Percentiles rank a stretch among this genome's conserved stretches.
Conservation (phyloP, 1,140 invertebrate species). For the Macrostomum lignano region DNA sequence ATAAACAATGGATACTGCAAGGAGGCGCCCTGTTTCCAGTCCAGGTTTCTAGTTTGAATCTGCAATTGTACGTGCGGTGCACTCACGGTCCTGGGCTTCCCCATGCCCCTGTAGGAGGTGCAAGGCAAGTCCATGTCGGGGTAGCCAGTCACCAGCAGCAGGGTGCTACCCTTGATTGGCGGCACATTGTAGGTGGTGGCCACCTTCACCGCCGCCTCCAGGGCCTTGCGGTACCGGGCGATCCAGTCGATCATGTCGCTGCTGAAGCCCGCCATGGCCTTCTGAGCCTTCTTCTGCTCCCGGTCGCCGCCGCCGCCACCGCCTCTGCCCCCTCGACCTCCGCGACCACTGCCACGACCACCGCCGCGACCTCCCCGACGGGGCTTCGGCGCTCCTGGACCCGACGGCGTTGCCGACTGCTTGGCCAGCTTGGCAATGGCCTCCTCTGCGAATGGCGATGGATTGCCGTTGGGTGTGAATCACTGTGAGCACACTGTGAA, state of each 20-base stretch:
- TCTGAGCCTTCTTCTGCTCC: neutral
- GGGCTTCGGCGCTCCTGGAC: neutral
- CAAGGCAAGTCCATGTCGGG: constrained; percentile 13
- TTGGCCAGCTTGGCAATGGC: neutral
- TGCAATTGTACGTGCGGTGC: no score
- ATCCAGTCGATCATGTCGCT: constrained; percentile 17
- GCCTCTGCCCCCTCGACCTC: constrained; percentile 9
- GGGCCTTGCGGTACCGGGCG: constrained; percentile 19
- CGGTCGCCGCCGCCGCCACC: neutral
- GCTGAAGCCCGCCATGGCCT: constrained; percentile 6
- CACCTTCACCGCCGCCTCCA: constrained; percentile 26
- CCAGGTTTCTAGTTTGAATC: no score
- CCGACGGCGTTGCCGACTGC: neutral
- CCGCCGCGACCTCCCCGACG: neutral
- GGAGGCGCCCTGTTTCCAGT: no score
- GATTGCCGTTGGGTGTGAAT: constrained; percentile 10
- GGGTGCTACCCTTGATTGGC: constrained; percentile 22
- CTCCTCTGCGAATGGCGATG: neutral
- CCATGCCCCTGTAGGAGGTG: constrained; percentile 17
- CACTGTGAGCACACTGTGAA: no score
- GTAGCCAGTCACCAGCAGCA: constrained; percentile 21
- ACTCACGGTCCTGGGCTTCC: constrained; percentile 17
- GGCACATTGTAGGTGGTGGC: constrained; percentile 25
- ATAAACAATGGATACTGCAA: no score
- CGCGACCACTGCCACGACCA: constrained; percentile 8